Evolutionary conservation across 2,888 invertebrate species (phyloP).

Genomic region (Lasioglossum malachurum): DNA sequence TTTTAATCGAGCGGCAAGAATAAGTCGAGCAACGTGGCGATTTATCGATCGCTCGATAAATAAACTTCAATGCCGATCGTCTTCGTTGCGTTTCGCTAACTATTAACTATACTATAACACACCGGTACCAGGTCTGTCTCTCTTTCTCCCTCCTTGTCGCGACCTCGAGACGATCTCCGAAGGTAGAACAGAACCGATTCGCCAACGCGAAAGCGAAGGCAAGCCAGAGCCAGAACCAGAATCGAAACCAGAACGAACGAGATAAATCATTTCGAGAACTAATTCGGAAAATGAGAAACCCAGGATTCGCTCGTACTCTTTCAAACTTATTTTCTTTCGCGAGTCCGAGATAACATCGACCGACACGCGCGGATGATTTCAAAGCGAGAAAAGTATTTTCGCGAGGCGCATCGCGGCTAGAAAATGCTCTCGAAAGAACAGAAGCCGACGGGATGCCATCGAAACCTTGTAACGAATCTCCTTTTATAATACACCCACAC

Average conservation of each 20-base stretch:
- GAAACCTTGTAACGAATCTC: conserved; percentile 77
- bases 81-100: conserved; percentile 10
- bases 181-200: not conserved
- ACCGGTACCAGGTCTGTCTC: not conserved
- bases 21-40: conserved; percentile 24
- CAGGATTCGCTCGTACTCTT: not conserved
- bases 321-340: not conserved
- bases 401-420: not conserved
- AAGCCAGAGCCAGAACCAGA: not conserved
- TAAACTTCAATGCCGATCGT: conserved; percentile 38
- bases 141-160: not conserved
- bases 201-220: not conserved
- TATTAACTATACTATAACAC: not conserved
- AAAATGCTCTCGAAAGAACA: not conserved
- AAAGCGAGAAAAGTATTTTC: not conserved
- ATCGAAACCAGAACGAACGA: not conserved
- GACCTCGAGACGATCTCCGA: not conserved
- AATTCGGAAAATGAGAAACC: not conserved
- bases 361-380: not conserved
- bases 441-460: conserved; percentile 4
- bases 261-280: not conserved
- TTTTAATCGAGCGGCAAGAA: not conserved
- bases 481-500: conserved; percentile 42
- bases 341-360: not conserved
- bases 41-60: conserved; percentile 40